phyloP scores from a whole-genome alignment of 2,113 vertebrate genomes.

The Embiotoca jacksoni region DNA sequence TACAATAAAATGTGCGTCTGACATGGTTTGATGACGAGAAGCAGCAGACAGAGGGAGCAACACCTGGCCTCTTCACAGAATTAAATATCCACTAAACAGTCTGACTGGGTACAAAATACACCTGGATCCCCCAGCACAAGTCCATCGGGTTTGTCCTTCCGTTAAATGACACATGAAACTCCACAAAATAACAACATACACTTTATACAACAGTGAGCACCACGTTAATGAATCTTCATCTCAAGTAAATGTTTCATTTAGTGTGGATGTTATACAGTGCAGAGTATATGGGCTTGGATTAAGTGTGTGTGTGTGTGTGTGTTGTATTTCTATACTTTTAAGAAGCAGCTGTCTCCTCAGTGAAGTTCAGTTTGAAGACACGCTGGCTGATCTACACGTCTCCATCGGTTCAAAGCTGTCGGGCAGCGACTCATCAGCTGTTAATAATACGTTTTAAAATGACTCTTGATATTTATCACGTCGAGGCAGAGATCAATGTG shows the following conservation, averaged over 20 bases:
- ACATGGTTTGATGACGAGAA: conserved; percentile 81
- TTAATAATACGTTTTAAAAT: neutral
- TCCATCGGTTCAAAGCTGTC: neutral
- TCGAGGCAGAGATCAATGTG: too few relatives aligned
- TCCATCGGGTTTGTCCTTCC: conserved; percentile 90
- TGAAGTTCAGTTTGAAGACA: neutral
- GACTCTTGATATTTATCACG: neutral
- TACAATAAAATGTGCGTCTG: conserved; percentile 80
- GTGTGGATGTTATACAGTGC: conserved; percentile 92
- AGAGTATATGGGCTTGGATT: conserved; percentile 89
- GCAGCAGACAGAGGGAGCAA: conserved; percentile 72
- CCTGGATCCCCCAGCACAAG: conserved; percentile 84
- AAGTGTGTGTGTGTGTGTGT: conserved; percentile 63
- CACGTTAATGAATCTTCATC: conserved; percentile 83
- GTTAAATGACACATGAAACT: conserved; percentile 69
- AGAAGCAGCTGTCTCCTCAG: conserved; percentile 17
- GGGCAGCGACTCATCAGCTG: neutral
- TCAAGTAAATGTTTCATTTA: conserved; percentile 86
- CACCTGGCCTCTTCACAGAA: conserved; percentile 78
- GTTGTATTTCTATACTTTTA: conserved; percentile 65
- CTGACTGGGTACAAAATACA: conserved; percentile 76
- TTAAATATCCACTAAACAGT: conserved; percentile 87
- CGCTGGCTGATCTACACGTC: neutral
- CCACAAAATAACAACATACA: conserved; percentile 75
- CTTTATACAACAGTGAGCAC: conserved; percentile 81